These are phyloP conservation scores for Drosophila lutescens DNA, from an alignment of 2,888 invertebrate genomes.

Conservation along the genomic window DNA sequence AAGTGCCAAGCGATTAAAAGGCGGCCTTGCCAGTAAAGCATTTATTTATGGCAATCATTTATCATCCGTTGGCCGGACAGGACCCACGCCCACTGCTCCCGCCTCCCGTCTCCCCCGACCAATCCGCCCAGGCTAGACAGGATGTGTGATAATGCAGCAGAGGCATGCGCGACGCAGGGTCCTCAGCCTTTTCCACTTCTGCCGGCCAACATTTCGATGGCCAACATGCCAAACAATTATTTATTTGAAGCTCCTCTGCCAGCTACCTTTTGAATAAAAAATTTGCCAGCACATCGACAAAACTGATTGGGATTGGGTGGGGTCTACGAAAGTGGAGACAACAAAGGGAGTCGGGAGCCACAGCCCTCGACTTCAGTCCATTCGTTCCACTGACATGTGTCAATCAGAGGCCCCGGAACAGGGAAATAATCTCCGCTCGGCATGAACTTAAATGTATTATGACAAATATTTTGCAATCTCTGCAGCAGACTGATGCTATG, in stretches of 20 bases:
- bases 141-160: conserved; percentile 63
- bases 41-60: conserved; percentile 72
- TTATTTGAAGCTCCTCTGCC: conserved; percentile 47
- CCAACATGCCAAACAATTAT: conserved; percentile 56
- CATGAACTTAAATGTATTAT: conserved; percentile 80
- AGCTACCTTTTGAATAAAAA: conserved; percentile 58
- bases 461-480: conserved; percentile 77
- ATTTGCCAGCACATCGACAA: conserved; percentile 44
- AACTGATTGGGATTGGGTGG: conserved; percentile 34
- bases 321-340: neutral
- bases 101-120: neutral
- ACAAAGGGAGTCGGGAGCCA: conserved; percentile 13
- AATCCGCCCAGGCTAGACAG: conserved; percentile 44
- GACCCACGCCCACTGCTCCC: conserved; percentile 20
- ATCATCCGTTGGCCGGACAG: conserved; percentile 53
- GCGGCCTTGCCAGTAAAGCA: conserved; percentile 57
- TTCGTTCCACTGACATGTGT: conserved; percentile 66
- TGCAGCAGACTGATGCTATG: conserved; percentile 28
- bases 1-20: conserved; percentile 75
- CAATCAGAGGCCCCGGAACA: conserved; percentile 62
- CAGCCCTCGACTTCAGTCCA: conserved; percentile 20
- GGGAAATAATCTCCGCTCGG: conserved; percentile 75
- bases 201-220: conserved; percentile 26
- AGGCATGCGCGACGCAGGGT: conserved; percentile 36
- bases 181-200: conserved; percentile 41